Evolutionary conservation across 2,113 vertebrate genomes (phyloP).

Genomic region (Psophia crepitans): DNA sequence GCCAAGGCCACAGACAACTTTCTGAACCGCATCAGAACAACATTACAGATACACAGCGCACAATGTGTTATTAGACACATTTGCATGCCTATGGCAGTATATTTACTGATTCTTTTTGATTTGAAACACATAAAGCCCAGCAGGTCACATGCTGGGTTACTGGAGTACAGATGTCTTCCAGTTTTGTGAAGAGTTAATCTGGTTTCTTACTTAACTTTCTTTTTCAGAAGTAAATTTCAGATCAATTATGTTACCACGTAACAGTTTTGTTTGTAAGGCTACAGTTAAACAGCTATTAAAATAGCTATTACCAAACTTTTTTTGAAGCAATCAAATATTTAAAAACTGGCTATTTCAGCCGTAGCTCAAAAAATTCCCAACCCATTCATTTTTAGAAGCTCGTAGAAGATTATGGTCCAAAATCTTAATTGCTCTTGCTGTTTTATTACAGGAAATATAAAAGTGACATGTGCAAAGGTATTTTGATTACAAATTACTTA

Average conservation of each 20-base stretch:
- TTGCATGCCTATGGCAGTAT: not conserved
- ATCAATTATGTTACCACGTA: not conserved
- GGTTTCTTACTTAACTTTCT: not conserved
- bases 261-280: not conserved
- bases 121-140: not conserved
- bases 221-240: not conserved
- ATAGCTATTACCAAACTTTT: not conserved
- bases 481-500: constrained; percentile 69
- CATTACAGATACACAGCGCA: not conserved
- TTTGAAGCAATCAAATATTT: not conserved
- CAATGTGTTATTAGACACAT: not conserved
- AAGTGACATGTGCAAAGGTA: constrained; percentile 67
- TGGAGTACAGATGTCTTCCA: not conserved
- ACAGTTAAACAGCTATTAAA: not conserved
- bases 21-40: constrained; percentile 40
- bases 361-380: not conserved
- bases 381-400: constrained; percentile 23
- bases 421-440: constrained; percentile 66
- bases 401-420: constrained; percentile 41
- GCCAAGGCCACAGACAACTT: constrained; percentile 44
- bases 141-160: not conserved
- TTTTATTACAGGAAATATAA: constrained; percentile 68
- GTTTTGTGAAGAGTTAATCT: not conserved
- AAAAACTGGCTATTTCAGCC: not conserved
- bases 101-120: not conserved